Conservation (phyloP, 2,888 invertebrate genomes). For the Ennomos erosarius region DNA sequence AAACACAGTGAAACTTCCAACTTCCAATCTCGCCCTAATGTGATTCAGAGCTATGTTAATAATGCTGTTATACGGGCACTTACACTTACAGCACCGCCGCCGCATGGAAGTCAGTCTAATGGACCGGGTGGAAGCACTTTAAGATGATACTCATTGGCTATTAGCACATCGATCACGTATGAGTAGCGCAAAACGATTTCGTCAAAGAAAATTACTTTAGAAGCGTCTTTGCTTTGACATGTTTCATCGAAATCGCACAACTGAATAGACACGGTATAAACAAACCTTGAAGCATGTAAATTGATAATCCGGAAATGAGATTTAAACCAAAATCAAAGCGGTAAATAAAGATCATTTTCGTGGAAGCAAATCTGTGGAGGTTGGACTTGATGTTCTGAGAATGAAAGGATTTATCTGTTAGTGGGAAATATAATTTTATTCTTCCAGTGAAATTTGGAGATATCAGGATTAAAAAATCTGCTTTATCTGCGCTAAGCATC, state of each 20-base stretch:
- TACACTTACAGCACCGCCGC: conserved; percentile 20
- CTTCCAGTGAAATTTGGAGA: not conserved
- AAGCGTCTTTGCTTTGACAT: not conserved
- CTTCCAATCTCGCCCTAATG: conserved; percentile 14
- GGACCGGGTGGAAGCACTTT: conserved; percentile 26
- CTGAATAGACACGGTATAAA: no score
- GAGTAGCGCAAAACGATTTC: conserved; percentile 2
- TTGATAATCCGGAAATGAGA: no score
- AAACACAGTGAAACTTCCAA: not conserved
- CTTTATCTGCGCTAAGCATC: no score
- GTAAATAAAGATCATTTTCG: conserved; percentile 7
- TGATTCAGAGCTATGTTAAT: conserved; percentile 45
- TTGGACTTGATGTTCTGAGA: conserved; percentile 5
- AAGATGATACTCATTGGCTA: conserved; percentile 13
- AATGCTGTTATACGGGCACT: conserved; percentile 53
- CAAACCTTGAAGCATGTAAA: no score
- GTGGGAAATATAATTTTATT: conserved; percentile 3
- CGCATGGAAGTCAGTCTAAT: conserved; percentile 29
- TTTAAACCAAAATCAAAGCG: conserved; percentile 10
- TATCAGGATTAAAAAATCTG: no score
- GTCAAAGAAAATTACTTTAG: not conserved
- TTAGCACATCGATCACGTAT: conserved; percentile 15
- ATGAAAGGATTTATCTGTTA: conserved; percentile 10
- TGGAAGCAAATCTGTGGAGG: conserved; percentile 12
- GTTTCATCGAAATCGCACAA: no score